Conservation (phyloP, 2,888 invertebrate genomes). For the Caprella mutica region DNA sequence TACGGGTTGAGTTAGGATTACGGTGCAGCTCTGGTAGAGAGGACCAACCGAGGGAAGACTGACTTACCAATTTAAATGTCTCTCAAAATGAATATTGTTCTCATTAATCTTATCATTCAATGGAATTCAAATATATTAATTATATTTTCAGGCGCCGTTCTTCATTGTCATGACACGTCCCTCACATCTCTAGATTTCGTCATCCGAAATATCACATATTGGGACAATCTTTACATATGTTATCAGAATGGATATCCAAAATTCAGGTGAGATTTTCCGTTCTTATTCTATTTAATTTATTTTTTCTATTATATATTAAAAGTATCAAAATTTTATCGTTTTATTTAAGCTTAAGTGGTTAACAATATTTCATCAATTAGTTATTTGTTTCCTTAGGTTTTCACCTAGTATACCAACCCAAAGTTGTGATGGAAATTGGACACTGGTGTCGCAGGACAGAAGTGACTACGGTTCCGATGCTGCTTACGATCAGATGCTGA, state of each 20-base stretch:
- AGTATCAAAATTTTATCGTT: not conserved
- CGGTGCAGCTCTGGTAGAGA: too few relatives aligned
- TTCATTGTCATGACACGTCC: constrained; percentile 38
- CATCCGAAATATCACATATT: constrained; percentile 36
- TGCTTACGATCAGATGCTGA: constrained; percentile 37
- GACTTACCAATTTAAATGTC: too few relatives aligned
- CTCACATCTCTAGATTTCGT: constrained; percentile 37
- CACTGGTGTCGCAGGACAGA: constrained; percentile 33
- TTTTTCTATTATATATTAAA: not conserved
- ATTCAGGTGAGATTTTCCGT: constrained; percentile 11
- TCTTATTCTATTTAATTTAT: not conserved
- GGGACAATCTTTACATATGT: constrained; percentile 38
- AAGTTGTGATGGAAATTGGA: constrained; percentile 37
- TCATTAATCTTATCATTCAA: too few relatives aligned
- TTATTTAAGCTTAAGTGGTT: not conserved
- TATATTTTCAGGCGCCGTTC: constrained; percentile 36
- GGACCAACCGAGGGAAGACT: too few relatives aligned
- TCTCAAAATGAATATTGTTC: too few relatives aligned
- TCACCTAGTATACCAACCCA: too few relatives aligned
- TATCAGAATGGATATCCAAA: constrained; percentile 16
- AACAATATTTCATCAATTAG: not conserved
- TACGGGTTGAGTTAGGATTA: too few relatives aligned
- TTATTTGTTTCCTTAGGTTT: not conserved
- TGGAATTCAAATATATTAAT: too few relatives aligned
- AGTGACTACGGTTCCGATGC: constrained; percentile 32